Conservation (phyloP, 2,797 vertebrate genomes). For the Neosilurus hyrtlii region DNA sequence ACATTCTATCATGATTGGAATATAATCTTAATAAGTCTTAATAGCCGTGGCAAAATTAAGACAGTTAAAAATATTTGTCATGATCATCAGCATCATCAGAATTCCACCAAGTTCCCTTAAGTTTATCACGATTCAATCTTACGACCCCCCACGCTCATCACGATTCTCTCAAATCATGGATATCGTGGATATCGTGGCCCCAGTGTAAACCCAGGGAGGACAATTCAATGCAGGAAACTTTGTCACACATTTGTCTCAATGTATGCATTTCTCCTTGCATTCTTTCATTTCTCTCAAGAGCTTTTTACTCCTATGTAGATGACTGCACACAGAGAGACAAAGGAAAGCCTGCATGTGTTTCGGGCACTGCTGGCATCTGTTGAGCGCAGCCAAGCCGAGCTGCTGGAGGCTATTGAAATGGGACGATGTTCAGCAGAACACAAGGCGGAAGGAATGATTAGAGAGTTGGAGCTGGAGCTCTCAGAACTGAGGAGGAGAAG, state of each 20-base stretch:
- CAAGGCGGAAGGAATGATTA: constrained; percentile 62
- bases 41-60: too few species aligned
- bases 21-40: too few species aligned
- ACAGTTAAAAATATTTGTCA: too few species aligned
- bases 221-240: neutral
- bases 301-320: constrained; percentile 43
- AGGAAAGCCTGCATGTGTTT: constrained; percentile 60
- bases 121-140: too few species aligned
- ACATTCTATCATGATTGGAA: too few species aligned
- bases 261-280: neutral
- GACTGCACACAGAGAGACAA: constrained; percentile 59
- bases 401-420: constrained; percentile 67
- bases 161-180: too few species aligned
- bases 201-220: too few species aligned
- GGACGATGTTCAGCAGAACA: constrained; percentile 56
- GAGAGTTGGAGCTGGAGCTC: constrained; percentile 69
- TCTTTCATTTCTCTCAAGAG: neutral
- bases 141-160: too few species aligned
- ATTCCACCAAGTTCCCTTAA: too few species aligned
- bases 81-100: too few species aligned
- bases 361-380: constrained; percentile 58
- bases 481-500: constrained; percentile 61
- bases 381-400: constrained; percentile 64
- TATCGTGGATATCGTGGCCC: too few species aligned
- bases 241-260: neutral